Evolutionary conservation across 1,140 invertebrate species (phyloP), one percentile per base, ranked within the genome.

Genomic region (Pogonognathellus flavescens): DNA sequence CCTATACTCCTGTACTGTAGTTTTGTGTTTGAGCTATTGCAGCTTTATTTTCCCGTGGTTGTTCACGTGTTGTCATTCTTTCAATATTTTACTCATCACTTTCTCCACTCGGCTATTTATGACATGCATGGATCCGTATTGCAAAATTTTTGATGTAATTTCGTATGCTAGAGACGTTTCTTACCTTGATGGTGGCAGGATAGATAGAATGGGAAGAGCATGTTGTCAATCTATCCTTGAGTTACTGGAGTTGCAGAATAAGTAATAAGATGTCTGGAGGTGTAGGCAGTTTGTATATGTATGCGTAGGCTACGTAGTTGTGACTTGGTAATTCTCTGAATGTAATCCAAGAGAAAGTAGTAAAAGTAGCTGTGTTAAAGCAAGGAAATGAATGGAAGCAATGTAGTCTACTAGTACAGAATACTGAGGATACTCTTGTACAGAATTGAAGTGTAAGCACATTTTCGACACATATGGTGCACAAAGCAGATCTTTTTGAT

Each of bases 381-480:
- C 14, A 66, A 80, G 72, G 49, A 80, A 80, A 80, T 50, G 72
- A 80, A 80, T 80, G 18, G 72, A 81, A 22, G 18, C 13, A 18
- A 22, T 5, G 16, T 52, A 18, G 18, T 55, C 6, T 52, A 81
- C 20, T 55, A 14, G 80, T 22, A 11, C 10, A 52, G 18, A 70
- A 10, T 76, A 25, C 22, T 66, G 31, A 50, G 70, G 14, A 50
- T 49, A 31, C 1, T 14, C 16, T 76, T 5, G 62, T 76, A 49
- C 41, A 76, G 41, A 76, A 8, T 49, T 76, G 70, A 76, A 76
- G 70, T 76, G 70, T 76, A 76, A 76, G 70, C 70, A 76, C 70
- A 76, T 76, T 76, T 76, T 31, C 70, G 70, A 31, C 70, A 76
- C 70, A 76, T 76, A 76, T 76, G 70, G 70, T 31, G n/a, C 41